Evolutionary conservation across 2,113 vertebrate species (phyloP).

Genomic region (Bubo blakistoni): DNA sequence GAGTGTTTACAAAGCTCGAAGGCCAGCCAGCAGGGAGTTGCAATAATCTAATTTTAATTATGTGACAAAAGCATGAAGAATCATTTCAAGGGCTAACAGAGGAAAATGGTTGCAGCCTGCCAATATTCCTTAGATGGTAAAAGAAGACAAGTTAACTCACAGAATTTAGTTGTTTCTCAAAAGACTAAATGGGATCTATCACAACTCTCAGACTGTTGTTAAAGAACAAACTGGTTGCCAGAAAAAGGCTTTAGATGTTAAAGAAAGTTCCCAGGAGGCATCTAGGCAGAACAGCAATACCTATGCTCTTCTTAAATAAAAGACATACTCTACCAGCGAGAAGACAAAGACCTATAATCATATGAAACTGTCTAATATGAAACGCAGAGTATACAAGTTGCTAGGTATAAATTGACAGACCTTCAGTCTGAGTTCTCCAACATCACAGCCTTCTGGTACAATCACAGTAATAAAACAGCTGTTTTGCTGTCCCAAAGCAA

Average conservation of each 20-base stretch:
- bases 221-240: constrained; percentile 39
- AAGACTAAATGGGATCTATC: constrained; percentile 62
- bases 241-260: constrained; percentile 31
- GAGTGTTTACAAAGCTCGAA: constrained; percentile 72
- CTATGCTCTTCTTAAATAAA: background rate
- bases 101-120: constrained; percentile 72
- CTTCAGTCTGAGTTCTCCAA: background rate
- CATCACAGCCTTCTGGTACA: background rate
- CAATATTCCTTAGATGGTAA: constrained; percentile 78
- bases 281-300: constrained; percentile 1
- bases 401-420: background rate
- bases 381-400: background rate
- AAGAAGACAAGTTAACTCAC: constrained; percentile 69
- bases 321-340: background rate
- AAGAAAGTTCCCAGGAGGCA: constrained; percentile 26
- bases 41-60: constrained; percentile 83
- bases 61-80: constrained; percentile 80
- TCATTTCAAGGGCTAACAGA: constrained; percentile 76
- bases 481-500: background rate
- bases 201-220: constrained; percentile 38
- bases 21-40: constrained; percentile 72
- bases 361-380: background rate
- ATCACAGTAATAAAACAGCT: background rate
- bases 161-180: constrained; percentile 65
- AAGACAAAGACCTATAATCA: background rate